These are phyloP conservation scores for Zaprionus ghesquierei DNA, from an alignment of 1,140 invertebrate species.

Conservation along the genomic window DNA sequence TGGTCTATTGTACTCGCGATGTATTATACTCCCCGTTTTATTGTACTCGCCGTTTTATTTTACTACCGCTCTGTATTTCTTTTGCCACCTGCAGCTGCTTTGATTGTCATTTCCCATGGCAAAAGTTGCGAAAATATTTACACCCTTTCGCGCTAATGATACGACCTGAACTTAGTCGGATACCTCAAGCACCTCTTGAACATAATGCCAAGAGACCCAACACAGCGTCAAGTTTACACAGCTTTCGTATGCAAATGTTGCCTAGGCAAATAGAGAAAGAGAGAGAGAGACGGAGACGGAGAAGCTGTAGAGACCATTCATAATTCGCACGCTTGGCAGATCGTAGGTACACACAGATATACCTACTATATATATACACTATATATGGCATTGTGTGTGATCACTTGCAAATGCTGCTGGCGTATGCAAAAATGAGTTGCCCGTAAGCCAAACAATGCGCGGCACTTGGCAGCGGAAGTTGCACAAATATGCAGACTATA, in stretches of 20 bases:
- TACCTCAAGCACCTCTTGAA: neutral
- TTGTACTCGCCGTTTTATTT: neutral
- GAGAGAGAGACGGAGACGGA: neutral
- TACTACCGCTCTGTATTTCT: neutral
- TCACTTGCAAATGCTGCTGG: neutral
- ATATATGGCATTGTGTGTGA: neutral
- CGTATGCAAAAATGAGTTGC: slow-evolving; percentile 29
- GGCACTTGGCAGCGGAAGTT: slow-evolving; percentile 43
- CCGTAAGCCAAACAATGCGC: slow-evolving; percentile 39
- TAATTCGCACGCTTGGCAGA: slow-evolving; percentile 34
- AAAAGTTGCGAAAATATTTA: neutral
- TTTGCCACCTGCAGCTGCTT: neutral
- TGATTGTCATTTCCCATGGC: neutral
- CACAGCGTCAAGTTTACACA: neutral
- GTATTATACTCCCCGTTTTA: neutral
- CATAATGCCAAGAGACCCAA: neutral
- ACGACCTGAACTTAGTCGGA: neutral
- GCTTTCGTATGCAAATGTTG: slow-evolving; percentile 40
- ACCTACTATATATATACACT: neutral
- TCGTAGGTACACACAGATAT: neutral
- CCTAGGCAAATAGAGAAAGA: neutral
- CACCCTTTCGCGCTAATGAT: slow-evolving; percentile 1
- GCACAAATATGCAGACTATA: neutral
- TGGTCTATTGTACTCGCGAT: too few relatives aligned
- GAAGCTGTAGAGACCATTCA: slow-evolving; percentile 9